phyloP scores from a whole-genome alignment of 2,113 vertebrate species.

The Corythoichthys intestinalis region DNA sequence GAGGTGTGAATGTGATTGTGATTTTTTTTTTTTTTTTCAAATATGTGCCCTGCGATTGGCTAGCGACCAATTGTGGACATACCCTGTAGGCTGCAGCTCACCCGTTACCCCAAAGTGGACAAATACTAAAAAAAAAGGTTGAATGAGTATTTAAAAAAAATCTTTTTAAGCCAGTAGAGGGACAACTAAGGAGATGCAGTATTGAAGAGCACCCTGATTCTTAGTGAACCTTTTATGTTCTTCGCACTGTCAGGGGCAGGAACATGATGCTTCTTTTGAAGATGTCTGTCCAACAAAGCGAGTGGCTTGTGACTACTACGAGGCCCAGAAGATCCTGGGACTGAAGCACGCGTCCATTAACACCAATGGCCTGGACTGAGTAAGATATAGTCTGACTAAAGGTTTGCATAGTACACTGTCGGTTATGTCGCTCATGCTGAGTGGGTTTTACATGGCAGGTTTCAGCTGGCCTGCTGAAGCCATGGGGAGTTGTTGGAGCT shows the following conservation, averaged over 20 bases:
- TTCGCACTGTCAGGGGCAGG: conserved; percentile 61
- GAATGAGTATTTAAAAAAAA: neutral
- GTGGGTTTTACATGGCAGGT: conserved; percentile 65
- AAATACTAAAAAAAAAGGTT: neutral
- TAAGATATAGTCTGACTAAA: conserved; percentile 51
- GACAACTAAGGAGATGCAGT: neutral
- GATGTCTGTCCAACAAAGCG: conserved; percentile 59
- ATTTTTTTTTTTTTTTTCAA: too few relatives aligned
- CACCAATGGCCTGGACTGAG: conserved; percentile 87
- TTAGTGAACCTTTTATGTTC: neutral
- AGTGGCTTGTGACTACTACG: conserved; percentile 71
- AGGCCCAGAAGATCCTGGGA: conserved; percentile 75
- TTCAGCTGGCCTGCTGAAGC: conserved; percentile 79
- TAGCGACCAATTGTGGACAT: too few relatives aligned
- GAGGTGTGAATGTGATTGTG: too few relatives aligned
- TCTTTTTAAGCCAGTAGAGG: neutral
- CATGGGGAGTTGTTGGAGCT: conserved; percentile 99
- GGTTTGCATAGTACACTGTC: neutral
- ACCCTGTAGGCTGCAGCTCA: too few relatives aligned
- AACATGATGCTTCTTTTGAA: conserved; percentile 50
- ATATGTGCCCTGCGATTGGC: too few relatives aligned
- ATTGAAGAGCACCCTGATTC: neutral
- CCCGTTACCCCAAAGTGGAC: neutral
- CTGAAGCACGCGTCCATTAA: conserved; percentile 73
- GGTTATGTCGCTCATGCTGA: neutral